Conservation (phyloP, 1,140 invertebrate species). For the Drosophila auraria region DNA sequence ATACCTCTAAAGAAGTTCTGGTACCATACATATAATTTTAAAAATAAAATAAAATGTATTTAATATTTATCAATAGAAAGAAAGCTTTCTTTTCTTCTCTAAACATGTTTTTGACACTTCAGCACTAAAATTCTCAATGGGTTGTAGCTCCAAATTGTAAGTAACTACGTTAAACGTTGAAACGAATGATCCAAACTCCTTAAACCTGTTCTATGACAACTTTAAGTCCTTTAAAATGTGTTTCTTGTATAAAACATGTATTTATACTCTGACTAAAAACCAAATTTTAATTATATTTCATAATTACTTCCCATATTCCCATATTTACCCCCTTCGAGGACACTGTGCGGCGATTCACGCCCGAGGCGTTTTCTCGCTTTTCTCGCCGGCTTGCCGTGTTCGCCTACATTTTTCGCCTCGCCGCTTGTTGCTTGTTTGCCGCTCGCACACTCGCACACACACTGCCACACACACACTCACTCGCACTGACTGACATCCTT, state of each 20-base stretch:
- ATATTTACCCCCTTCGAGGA: background rate
- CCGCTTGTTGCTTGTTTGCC: conserved; percentile 73
- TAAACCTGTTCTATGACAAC: background rate
- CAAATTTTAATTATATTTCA: too few species aligned
- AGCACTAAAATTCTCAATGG: background rate
- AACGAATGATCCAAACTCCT: background rate
- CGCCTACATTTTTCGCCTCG: conserved; percentile 35
- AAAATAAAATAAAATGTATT: too few species aligned
- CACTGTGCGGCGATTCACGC: conserved; percentile 53
- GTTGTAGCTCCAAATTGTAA: background rate
- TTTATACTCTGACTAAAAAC: too few species aligned
- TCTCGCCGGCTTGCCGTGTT: conserved; percentile 51
- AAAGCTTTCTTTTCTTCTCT: background rate
- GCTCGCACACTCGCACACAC: conserved; percentile 3
- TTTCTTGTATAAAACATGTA: background rate
- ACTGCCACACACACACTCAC: background rate
- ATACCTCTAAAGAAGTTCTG: too few species aligned
- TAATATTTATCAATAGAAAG: too few species aligned
- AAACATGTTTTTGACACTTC: background rate
- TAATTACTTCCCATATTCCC: too few species aligned
- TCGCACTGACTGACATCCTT: conserved; percentile 14
- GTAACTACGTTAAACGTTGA: background rate
- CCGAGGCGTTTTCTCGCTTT: conserved; percentile 29
- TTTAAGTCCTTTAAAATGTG: background rate
- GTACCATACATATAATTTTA: too few species aligned